These are phyloP conservation scores for Chorisops tibialis DNA, from an alignment of 2,888 invertebrate genomes.

Conservation along the genomic window DNA sequence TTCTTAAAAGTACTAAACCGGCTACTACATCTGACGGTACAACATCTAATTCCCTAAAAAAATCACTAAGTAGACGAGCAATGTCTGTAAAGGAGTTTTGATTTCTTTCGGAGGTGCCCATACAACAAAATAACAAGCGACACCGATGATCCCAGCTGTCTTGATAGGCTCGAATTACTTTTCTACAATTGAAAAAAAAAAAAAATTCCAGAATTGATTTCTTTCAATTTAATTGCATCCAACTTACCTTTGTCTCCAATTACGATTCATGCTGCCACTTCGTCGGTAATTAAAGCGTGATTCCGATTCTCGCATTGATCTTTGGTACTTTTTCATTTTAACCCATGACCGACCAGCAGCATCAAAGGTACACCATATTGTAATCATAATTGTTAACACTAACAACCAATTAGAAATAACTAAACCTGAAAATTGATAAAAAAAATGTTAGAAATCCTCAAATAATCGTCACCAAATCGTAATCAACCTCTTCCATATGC, in stretches of 20 bases:
- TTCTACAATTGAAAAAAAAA: conserved; percentile 56
- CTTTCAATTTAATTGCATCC: background rate
- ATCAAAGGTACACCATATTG: conserved; percentile 84
- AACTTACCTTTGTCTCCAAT: conserved; percentile 76
- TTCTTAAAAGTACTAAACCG: conserved; percentile 73
- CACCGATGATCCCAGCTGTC: conserved; percentile 85
- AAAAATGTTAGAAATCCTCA: background rate
- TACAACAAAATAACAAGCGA: conserved; percentile 77
- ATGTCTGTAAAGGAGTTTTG: conserved; percentile 83
- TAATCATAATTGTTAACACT: conserved; percentile 67
- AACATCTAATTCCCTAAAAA: conserved; percentile 83
- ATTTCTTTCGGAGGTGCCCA: conserved; percentile 70
- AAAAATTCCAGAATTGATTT: background rate
- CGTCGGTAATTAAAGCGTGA: conserved; percentile 72
- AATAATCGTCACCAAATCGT: background rate
- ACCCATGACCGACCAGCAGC: conserved; percentile 86
- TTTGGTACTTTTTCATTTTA: conserved; percentile 83
- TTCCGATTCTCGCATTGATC: conserved; percentile 73
- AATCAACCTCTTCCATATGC: background rate
- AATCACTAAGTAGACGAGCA: conserved; percentile 77
- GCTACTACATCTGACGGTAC: conserved; percentile 85
- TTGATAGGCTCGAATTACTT: conserved; percentile 81
- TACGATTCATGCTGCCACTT: conserved; percentile 71
- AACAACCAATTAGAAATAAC: conserved; percentile 76
- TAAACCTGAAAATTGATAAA: conserved; percentile 56